Evolutionary conservation across 2,797 vertebrate genomes (phyloP).

Genomic region (Buphagus erythrorhynchus): DNA sequence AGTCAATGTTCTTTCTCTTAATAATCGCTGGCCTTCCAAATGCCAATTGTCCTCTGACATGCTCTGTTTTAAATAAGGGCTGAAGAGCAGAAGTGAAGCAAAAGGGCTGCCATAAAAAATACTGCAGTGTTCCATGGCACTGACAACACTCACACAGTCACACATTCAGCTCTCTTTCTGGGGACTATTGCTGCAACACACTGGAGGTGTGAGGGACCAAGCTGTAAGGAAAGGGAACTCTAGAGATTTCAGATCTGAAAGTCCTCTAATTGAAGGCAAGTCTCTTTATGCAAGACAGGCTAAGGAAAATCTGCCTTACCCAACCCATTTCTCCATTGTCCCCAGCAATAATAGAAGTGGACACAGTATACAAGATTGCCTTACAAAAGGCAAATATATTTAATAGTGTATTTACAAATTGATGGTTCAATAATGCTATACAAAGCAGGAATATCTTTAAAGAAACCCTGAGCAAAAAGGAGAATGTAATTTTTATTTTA

Average conservation of each 20-base stretch:
- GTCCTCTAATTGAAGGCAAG: not conserved
- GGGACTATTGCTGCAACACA: not conserved
- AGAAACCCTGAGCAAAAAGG: slow-evolving; percentile 23
- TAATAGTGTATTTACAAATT: slow-evolving; percentile 58
- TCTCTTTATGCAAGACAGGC: not conserved
- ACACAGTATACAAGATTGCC: not conserved
- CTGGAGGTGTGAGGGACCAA: not conserved
- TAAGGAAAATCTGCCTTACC: not conserved
- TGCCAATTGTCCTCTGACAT: not conserved
- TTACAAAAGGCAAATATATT: slow-evolving; percentile 61
- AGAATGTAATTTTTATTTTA: slow-evolving; percentile 27
- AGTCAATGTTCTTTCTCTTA: not conserved
- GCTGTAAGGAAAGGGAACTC: not conserved
- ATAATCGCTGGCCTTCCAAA: not conserved
- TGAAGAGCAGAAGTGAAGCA: not conserved
- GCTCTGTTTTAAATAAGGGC: not conserved
- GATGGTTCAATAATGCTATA: not conserved
- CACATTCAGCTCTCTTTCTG: not conserved
- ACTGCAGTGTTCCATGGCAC: not conserved
- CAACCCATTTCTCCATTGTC: not conserved
- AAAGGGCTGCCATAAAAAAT: not conserved
- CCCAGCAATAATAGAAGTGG: not conserved
- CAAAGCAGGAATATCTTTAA: slow-evolving; percentile 42
- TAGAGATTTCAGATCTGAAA: not conserved
- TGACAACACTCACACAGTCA: not conserved